Conservation (phyloP, 2,888 invertebrate genomes). For the Drosophila macrospina region DNA sequence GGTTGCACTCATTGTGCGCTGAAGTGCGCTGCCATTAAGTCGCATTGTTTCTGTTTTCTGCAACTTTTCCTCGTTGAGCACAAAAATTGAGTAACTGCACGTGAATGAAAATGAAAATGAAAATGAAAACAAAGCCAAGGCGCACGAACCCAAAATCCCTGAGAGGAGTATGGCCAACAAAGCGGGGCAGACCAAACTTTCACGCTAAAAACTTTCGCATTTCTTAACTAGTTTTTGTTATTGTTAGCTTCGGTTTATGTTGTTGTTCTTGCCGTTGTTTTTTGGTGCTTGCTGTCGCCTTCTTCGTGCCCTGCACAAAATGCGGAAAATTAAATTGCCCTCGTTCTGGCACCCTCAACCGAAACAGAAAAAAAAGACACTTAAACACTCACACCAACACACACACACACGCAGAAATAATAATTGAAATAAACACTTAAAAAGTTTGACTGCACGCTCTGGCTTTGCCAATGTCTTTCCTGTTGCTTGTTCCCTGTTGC, state of each 20-base stretch:
- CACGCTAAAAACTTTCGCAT: conserved; percentile 81
- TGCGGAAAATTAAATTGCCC: conserved; percentile 82
- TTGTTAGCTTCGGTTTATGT: conserved; percentile 63
- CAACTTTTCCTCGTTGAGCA: conserved; percentile 59
- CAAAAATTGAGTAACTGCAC: conserved; percentile 78
- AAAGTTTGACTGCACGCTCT: conserved; percentile 67
- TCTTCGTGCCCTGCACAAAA: conserved; percentile 55
- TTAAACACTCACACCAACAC: conserved; percentile 24
- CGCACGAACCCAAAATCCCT: conserved; percentile 21
- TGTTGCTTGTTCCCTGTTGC: conserved; percentile 19
- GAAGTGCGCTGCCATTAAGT: conserved; percentile 69
- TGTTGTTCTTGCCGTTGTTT: conserved; percentile 33
- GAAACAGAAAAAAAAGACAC: conserved; percentile 36
- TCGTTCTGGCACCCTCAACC: conserved; percentile 40
- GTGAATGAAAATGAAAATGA: conserved; percentile 72
- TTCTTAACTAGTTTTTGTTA: conserved; percentile 82
- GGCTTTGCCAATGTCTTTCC: conserved; percentile 25
- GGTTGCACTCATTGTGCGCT: conserved; percentile 53
- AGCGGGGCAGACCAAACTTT: conserved; percentile 61
- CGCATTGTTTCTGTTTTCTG: conserved; percentile 69
- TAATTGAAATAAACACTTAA: conserved; percentile 82
- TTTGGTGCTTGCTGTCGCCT: conserved; percentile 49
- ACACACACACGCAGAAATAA: conserved; percentile 61
- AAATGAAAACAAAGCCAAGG: conserved; percentile 69
- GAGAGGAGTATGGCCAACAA: conserved; percentile 18